Evolutionary conservation across 2,888 invertebrate species (phyloP).

Genomic region (Drosophila planitibia): DNA sequence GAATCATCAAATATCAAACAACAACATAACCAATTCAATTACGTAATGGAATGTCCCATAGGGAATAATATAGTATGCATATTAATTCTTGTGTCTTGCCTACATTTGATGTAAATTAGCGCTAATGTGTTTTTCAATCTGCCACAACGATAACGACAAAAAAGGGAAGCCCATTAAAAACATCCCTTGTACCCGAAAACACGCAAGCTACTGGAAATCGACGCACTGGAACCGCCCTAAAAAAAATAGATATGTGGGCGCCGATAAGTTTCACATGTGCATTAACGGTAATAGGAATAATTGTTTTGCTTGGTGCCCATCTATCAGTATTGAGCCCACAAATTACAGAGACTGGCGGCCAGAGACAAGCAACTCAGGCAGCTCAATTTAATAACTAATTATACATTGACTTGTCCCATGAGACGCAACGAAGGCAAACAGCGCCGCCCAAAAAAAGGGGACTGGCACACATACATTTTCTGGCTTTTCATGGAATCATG

Average conservation of each 20-base stretch:
- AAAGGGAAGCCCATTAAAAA: conserved; percentile 32
- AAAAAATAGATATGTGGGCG: conserved; percentile 13
- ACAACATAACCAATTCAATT: conserved; percentile 31
- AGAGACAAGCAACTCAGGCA: neutral
- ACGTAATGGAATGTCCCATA: conserved; percentile 29
- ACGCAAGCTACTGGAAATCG: conserved; percentile 17
- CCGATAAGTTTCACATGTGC: conserved; percentile 48
- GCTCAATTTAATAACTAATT: conserved; percentile 49
- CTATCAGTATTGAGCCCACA: conserved; percentile 31
- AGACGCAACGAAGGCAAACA: conserved; percentile 22
- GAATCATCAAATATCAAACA: conserved; percentile 3
- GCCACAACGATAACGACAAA: conserved; percentile 3
- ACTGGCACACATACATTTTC: neutral
- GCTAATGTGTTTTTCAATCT: conserved; percentile 37
- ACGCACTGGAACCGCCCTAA: conserved; percentile 3
- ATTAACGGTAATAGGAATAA: conserved; percentile 43
- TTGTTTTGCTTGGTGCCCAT: conserved; percentile 33
- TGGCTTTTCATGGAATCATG: neutral
- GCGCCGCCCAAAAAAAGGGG: neutral
- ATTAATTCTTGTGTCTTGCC: conserved; percentile 6
- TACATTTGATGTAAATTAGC: conserved; percentile 18
- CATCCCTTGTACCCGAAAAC: conserved; percentile 29
- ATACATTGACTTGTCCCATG: conserved; percentile 47
- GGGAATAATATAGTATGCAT: neutral
- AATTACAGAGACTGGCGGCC: conserved; percentile 3